Conservation (phyloP, 53 echinoderm and acorn worm genomes). For the Echinometra lucunter region DNA sequence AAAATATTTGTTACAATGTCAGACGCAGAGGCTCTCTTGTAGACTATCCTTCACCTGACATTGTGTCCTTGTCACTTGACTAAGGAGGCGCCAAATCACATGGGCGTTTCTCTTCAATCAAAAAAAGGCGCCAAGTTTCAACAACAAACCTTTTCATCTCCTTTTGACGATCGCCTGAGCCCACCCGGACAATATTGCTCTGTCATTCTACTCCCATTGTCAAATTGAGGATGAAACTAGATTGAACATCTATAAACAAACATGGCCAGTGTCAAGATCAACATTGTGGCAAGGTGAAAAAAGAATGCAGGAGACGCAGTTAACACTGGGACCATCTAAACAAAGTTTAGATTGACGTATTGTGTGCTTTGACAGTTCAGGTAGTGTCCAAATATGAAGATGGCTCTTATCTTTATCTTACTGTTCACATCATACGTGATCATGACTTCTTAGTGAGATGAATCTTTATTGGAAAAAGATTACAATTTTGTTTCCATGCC, state of each 20-base stretch:
- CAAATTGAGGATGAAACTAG: constrained; percentile 12
- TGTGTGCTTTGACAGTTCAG: constrained; percentile 34
- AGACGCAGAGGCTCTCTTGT: background rate
- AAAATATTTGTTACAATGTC: background rate
- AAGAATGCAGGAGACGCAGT: background rate
- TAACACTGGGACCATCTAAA: constrained; percentile 7
- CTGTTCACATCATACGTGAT: background rate
- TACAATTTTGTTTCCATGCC: background rate
- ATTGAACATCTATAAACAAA: constrained; percentile 41
- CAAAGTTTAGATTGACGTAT: constrained; percentile 8
- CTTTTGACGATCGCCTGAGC: background rate
- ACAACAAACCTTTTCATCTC: constrained; percentile 52
- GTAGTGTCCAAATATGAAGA: constrained; percentile 7
- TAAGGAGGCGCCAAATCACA: background rate
- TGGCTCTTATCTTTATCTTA: background rate
- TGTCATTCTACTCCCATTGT: background rate
- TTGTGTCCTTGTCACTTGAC: constrained; percentile 10
- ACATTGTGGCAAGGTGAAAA: constrained; percentile 18
- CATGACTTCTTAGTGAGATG: background rate
- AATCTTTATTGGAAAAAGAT: background rate
- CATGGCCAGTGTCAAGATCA: constrained; percentile 30
- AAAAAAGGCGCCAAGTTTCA: constrained; percentile 51
- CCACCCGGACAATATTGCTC: background rate
- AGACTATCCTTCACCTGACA: constrained; percentile 29
- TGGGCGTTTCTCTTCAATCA: constrained; percentile 42